Evolutionary conservation across 2,888 invertebrate genomes (phyloP).

Genomic region (Amphipoea lucens): DNA sequence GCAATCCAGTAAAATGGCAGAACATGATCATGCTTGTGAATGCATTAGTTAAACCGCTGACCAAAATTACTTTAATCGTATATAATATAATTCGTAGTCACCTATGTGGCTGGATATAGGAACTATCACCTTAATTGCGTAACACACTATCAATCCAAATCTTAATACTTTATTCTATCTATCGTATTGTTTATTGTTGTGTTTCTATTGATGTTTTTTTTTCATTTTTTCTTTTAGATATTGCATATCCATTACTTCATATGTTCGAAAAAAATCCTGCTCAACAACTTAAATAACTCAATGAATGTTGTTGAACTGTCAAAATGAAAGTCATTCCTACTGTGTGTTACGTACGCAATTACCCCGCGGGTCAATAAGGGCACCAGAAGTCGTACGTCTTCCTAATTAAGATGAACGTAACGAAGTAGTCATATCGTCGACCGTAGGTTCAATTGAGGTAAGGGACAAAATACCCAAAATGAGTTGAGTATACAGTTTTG

Average conservation of each 20-base stretch:
- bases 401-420: not conserved
- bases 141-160: not conserved
- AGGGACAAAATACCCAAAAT: too few relatives aligned
- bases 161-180: not conserved
- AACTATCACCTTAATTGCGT: not conserved
- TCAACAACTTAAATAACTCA: not conserved
- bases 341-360: not conserved
- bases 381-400: not conserved
- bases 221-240: not conserved
- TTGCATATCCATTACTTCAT: not conserved
- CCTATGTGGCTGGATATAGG: not conserved
- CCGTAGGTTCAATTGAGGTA: too few relatives aligned
- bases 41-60: not conserved
- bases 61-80: not conserved
- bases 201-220: not conserved
- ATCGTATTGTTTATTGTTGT: not conserved
- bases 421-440: too few relatives aligned
- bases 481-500: too few relatives aligned
- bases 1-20: constrained; percentile 22
- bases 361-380: not conserved
- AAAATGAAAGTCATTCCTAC: not conserved
- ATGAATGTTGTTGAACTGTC: not conserved
- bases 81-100: not conserved
- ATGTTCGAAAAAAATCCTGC: not conserved
- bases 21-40: constrained; percentile 3